A percentile compares a stretch with the other conserved stretches of the same genome.
These are phyloP conservation scores for Sebastes melanostomus DNA, from an alignment of 2,797 vertebrate species.

Conservation along the genomic window DNA sequence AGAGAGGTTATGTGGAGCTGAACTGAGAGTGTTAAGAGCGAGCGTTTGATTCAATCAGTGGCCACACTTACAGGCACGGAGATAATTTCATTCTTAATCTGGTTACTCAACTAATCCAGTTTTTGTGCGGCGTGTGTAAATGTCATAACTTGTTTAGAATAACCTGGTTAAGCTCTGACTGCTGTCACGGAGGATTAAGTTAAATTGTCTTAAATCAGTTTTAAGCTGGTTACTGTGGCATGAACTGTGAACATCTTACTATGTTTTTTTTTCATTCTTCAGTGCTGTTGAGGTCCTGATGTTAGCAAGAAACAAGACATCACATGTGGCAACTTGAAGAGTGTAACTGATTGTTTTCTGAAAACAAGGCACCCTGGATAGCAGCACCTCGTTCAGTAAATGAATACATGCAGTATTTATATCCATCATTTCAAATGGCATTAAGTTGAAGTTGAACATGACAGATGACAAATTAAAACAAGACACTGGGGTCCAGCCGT, in stretches of 20 bases:
- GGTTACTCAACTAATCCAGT: constrained; percentile 29
- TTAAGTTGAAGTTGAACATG: neutral
- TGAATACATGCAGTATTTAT: neutral
- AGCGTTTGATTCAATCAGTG: constrained; percentile 40
- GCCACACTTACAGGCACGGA: constrained; percentile 4
- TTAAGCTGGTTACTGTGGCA: neutral
- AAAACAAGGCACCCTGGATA: neutral
- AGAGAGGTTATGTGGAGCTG: constrained; percentile 4
- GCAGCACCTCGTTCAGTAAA: neutral
- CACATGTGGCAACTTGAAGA: neutral
- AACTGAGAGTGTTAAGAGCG: constrained; percentile 18
- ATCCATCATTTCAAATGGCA: constrained; percentile 11
- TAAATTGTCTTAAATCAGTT: neutral
- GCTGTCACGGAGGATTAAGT: constrained; percentile 9
- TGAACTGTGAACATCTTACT: neutral
- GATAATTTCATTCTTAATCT: constrained; percentile 32
- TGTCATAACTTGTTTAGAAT: constrained; percentile 28
- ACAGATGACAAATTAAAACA: constrained; percentile 10
- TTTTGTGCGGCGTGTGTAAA: constrained; percentile 22
- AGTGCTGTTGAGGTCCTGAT: neutral
- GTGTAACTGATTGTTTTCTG: neutral
- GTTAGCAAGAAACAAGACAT: neutral
- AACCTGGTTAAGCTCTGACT: constrained; percentile 27
- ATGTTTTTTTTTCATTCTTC: neutral
- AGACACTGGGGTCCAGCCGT: neutral